Percentiles rank a stretch among this genome's conserved stretches.
Evolutionary conservation across 2,797 vertebrate species (phyloP).

Genomic region (Poeciliopsis gracilis): DNA sequence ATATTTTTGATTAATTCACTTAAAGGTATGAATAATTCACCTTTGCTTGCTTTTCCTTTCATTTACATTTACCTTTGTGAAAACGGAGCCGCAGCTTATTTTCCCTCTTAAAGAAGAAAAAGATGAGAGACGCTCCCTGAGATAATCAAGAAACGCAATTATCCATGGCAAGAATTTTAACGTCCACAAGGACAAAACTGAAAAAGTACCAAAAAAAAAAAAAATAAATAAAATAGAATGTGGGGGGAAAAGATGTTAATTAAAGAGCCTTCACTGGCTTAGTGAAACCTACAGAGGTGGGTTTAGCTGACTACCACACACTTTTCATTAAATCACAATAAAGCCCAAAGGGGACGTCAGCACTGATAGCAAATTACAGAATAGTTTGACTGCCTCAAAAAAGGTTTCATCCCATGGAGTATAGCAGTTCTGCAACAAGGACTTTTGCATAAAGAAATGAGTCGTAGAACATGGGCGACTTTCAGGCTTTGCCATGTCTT

Average conservation of each 20-base stretch:
- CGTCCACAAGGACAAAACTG: not conserved
- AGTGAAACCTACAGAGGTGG: slow-evolving; percentile 5
- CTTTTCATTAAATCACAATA: slow-evolving; percentile 7
- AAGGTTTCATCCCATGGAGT: not conserved
- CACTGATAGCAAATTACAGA: not conserved
- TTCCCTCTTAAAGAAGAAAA: not conserved
- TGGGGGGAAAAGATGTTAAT: not conserved
- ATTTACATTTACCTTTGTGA: not conserved
- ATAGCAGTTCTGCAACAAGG: not conserved
- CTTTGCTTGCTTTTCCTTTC: not conserved
- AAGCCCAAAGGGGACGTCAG: not conserved
- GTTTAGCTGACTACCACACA: slow-evolving; percentile 6
- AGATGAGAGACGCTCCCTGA: not conserved
- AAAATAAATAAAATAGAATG: not conserved
- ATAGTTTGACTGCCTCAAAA: not conserved
- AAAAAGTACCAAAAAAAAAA: not conserved
- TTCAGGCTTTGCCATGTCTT: not conserved
- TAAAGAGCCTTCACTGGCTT: slow-evolving; percentile 5
- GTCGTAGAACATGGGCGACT: not conserved
- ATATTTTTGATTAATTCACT: not conserved
- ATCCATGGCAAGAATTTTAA: slow-evolving; percentile 3
- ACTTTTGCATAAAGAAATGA: not conserved
- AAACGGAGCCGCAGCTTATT: not conserved
- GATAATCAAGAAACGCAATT: not conserved
- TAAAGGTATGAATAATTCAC: not conserved